Evolutionary conservation across 2,888 invertebrate genomes (phyloP).

Genomic region (Trissolcus japonicus): DNA sequence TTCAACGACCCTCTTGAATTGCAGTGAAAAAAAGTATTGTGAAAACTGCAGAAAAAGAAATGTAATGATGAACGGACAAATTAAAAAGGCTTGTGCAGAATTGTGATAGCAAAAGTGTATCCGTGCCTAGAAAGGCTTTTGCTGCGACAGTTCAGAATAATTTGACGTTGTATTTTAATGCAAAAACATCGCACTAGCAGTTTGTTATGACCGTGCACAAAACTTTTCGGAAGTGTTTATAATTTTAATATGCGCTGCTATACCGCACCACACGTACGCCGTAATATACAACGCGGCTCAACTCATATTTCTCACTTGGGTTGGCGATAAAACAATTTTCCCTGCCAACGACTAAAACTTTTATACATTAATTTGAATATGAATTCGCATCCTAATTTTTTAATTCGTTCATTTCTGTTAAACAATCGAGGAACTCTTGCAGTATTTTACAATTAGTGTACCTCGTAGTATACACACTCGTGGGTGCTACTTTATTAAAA

Average conservation of each 20-base stretch:
- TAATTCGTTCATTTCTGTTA: too few relatives aligned
- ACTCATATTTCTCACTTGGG: too few relatives aligned
- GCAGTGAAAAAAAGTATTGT: slow-evolving; percentile 45
- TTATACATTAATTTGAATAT: slow-evolving; percentile 36
- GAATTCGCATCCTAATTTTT: too few relatives aligned
- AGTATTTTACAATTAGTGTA: too few relatives aligned
- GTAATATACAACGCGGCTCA: too few relatives aligned
- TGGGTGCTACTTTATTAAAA: too few relatives aligned
- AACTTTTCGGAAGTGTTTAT: too few relatives aligned
- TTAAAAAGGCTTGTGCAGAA: slow-evolving; percentile 64
- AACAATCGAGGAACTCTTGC: too few relatives aligned
- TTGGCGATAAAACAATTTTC: too few relatives aligned
- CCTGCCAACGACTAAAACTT: slow-evolving; percentile 17
- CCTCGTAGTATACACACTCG: too few relatives aligned
- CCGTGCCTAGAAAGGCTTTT: slow-evolving; percentile 31
- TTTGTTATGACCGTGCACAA: not conserved
- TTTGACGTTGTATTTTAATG: slow-evolving; percentile 53
- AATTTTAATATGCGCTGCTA: too few relatives aligned
- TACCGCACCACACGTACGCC: too few relatives aligned
- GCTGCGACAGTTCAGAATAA: slow-evolving; percentile 32
- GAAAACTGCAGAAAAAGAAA: slow-evolving; percentile 59
- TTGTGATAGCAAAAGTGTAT: slow-evolving; percentile 61
- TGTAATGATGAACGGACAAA: slow-evolving; percentile 60
- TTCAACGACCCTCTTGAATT: slow-evolving; percentile 31
- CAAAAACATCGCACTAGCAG: slow-evolving; percentile 13